Evolutionary conservation across 2,797 vertebrate genomes (phyloP).

Genomic region (Phrynocephalus guinanensis): DNA sequence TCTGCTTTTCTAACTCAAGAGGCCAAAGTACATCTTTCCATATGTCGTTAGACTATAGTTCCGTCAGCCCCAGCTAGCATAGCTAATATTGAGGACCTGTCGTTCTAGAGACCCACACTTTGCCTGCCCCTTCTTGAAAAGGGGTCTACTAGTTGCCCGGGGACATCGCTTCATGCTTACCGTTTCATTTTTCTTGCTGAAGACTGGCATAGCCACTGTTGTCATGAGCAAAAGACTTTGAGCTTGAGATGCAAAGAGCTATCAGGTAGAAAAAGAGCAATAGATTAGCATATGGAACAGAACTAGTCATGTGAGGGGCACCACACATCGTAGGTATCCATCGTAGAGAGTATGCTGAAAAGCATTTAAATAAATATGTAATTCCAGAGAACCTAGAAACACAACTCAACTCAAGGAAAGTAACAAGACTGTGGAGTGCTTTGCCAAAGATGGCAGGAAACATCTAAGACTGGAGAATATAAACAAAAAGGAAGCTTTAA

Average conservation of each 20-base stretch:
- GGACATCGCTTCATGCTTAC: constrained; percentile 74
- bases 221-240: constrained; percentile 92
- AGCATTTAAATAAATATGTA: neutral
- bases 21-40: neutral
- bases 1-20: neutral
- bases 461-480: constrained; percentile 22
- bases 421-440: constrained; percentile 35
- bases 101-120: no score
- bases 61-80: neutral
- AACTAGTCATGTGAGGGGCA: rapidly evolving
- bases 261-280: constrained; percentile 31
- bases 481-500: constrained; percentile 17
- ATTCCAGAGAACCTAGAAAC: neutral
- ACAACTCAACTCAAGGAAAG: neutral
- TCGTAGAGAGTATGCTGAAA: neutral
- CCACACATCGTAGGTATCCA: neutral
- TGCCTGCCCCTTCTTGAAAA: neutral
- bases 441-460: constrained; percentile 23
- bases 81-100: neutral
- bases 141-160: neutral
- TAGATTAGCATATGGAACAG: constrained; percentile 32
- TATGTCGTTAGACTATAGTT: no score
- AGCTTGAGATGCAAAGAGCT: constrained; percentile 90
- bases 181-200: constrained; percentile 97
- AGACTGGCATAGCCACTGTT: constrained; percentile 96